Evolutionary conservation across 2,797 vertebrate genomes (phyloP).

Genomic region (Brachymystax lenok): DNA sequence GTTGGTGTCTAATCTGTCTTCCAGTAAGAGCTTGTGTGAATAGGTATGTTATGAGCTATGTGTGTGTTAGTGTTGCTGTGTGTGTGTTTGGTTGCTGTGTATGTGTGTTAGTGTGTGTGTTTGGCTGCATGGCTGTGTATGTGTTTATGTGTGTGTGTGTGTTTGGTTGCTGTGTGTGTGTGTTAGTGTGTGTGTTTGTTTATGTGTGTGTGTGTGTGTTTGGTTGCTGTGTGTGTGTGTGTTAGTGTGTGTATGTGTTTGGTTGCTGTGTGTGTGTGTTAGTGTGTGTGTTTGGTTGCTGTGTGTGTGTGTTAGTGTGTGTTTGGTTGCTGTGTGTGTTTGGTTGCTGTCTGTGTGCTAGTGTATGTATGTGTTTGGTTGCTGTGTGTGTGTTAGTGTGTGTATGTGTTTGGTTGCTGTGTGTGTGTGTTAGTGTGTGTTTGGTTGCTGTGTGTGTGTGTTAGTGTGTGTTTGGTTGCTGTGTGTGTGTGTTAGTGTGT

Average conservation of each 20-base stretch:
- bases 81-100: too few relatives aligned
- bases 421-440: not conserved
- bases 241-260: too few relatives aligned
- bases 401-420: not conserved
- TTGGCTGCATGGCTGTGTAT: not conserved
- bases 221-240: not conserved
- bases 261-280: too few relatives aligned
- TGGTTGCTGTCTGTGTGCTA: not conserved
- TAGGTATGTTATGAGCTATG: too few relatives aligned
- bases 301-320: too few relatives aligned
- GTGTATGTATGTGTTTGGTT: too few relatives aligned
- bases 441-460: not conserved
- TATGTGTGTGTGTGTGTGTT: too few relatives aligned
- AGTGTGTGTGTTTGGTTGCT: too few relatives aligned
- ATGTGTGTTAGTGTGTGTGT: not conserved
- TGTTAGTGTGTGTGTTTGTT: too few relatives aligned
- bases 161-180: not conserved
- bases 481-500: not conserved
- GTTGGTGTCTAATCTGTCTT: not conserved
- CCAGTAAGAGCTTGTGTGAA: not conserved
- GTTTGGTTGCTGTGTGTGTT: not conserved
- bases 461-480: not conserved
- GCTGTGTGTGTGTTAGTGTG: too few relatives aligned
- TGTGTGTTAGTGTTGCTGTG: too few relatives aligned
- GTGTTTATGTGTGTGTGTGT: conserved; percentile 6